Evolutionary conservation across 1,140 invertebrate species (phyloP).

Genomic region (Mactra quadrangularis): DNA sequence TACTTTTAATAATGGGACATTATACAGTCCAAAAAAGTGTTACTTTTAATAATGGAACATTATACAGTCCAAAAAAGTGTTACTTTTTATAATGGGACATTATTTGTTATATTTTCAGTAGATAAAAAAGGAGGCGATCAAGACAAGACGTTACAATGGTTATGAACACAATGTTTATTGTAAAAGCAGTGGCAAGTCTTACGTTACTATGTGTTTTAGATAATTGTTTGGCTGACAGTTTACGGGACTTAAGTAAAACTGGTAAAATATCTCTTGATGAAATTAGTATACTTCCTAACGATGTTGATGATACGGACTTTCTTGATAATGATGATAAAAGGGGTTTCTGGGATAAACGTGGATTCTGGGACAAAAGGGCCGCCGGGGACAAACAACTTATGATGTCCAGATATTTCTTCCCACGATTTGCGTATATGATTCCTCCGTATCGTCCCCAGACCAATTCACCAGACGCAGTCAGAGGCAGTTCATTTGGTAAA

Average conservation of each 20-base stretch:
- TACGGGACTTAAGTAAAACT: conserved; percentile 10
- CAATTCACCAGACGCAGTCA: background rate
- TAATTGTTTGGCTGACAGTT: background rate
- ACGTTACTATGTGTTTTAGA: background rate
- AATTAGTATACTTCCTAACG: background rate
- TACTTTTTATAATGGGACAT: too few relatives aligned
- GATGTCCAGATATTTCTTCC: conserved; percentile 35
- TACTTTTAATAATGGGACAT: too few relatives aligned
- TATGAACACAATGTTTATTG: too few relatives aligned
- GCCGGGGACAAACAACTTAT: conserved; percentile 1
- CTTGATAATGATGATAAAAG: conserved; percentile 11
- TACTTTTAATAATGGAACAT: too few relatives aligned
- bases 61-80: too few relatives aligned
- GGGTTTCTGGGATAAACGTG: conserved; percentile 41
- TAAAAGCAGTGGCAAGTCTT: too few relatives aligned
- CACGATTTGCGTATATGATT: conserved; percentile 41
- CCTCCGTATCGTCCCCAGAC: conserved; percentile 8
- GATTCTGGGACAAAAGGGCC: conserved; percentile 26
- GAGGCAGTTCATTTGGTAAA: background rate
- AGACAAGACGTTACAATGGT: too few relatives aligned
- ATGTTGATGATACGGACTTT: background rate
- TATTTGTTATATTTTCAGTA: too few relatives aligned
- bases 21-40: too few relatives aligned
- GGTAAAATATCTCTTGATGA: conserved; percentile 20
- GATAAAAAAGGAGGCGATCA: too few relatives aligned